Evolutionary conservation across 2,797 vertebrate genomes (phyloP).

Genomic region (Hydrocynus forskahlii): DNA sequence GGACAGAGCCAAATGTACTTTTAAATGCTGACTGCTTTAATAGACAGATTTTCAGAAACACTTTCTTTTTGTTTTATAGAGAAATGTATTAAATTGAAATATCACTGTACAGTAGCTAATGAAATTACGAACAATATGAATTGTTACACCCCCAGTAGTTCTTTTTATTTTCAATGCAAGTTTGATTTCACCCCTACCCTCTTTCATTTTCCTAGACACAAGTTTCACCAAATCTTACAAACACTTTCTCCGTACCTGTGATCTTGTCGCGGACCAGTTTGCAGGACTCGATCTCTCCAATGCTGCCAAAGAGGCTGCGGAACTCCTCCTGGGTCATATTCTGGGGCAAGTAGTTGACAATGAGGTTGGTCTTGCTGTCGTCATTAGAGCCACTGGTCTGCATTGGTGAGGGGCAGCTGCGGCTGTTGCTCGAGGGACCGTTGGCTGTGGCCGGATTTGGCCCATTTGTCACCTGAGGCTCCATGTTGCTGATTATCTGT

Average conservation of each 20-base stretch:
- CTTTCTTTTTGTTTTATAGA: too few species aligned
- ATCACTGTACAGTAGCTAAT: too few species aligned
- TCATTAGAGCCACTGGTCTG: slow-evolving; percentile 94
- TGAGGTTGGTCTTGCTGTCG: slow-evolving; percentile 99
- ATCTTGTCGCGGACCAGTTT: slow-evolving; percentile 99
- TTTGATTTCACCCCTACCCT: too few species aligned
- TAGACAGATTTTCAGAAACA: too few species aligned
- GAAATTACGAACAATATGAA: too few species aligned
- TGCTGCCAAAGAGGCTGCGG: slow-evolving; percentile 99
- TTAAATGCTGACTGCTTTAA: too few species aligned
- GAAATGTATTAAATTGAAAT: too few species aligned
- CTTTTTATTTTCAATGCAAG: too few species aligned
- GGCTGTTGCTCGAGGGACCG: slow-evolving; percentile 96
- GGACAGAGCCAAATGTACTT: too few species aligned
- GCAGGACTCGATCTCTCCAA: slow-evolving; percentile 99
- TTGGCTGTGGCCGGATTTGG: slow-evolving; percentile 95
- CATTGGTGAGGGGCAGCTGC: slow-evolving; percentile 99
- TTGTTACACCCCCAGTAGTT: too few species aligned
- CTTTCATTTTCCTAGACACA: too few species aligned
- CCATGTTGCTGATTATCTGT: slow-evolving; percentile 99
- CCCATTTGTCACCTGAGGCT: slow-evolving; percentile 99
- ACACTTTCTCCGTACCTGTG: slow-evolving; percentile 83
- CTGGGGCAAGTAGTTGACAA: slow-evolving; percentile 99
- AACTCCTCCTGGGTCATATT: slow-evolving; percentile 99
- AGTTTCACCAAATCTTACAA: neutral